Conservation (phyloP, 2,797 vertebrate genomes). For the Halcyon smyrnensis region DNA sequence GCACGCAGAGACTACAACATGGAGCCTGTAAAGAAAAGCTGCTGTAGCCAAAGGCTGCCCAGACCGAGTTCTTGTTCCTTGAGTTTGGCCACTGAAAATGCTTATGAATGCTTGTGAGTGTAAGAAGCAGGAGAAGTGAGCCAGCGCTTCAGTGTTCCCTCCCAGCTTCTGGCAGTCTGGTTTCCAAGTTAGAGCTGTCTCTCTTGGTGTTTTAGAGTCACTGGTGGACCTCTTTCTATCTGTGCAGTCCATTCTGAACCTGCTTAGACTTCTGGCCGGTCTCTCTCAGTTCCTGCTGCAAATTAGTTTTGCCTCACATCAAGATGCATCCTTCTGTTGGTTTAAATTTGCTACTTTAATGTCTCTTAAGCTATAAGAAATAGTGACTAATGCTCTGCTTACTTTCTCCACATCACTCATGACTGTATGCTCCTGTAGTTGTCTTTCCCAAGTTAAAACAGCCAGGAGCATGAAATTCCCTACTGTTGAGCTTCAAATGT, state of each 20-base stretch:
- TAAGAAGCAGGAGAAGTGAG: not conserved
- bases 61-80: not conserved
- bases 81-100: not conserved
- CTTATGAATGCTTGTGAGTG: not conserved
- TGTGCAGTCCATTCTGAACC: not conserved
- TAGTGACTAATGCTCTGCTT: not conserved
- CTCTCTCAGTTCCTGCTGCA: not conserved
- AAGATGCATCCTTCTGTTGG: not conserved
- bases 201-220: not conserved
- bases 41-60: not conserved
- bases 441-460: not conserved
- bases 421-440: not conserved
- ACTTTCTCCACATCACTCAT: not conserved
- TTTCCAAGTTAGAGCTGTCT: not conserved
- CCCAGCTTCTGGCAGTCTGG: not conserved
- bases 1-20: not conserved
- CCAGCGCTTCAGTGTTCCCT: not conserved
- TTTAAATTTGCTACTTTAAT: not conserved
- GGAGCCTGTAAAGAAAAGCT: not conserved
- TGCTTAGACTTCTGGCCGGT: not conserved
- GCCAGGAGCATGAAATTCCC: not conserved
- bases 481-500: not conserved
- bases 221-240: not conserved
- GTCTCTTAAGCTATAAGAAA: not conserved
- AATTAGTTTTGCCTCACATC: not conserved